phyloP scores from a whole-genome alignment of 1,140 invertebrate genomes.

The Scaptodrosophila lebanonensis region DNA sequence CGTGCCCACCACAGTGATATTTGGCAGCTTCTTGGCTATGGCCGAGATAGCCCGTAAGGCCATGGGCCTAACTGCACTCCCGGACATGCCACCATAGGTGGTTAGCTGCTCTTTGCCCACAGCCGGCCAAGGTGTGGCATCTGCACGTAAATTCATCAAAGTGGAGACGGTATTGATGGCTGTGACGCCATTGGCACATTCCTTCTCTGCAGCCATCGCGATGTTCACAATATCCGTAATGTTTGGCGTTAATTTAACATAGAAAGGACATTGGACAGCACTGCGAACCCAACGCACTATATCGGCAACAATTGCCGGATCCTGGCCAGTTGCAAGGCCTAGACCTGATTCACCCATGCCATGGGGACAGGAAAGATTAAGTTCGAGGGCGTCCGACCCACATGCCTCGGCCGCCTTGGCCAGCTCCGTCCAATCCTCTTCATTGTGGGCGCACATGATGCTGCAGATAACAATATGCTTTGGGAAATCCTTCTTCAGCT shows the following conservation, averaged over 20 bases:
- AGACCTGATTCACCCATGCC: constrained; percentile 99
- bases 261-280: constrained; percentile 95
- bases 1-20: constrained; percentile 95
- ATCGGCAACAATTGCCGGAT: constrained; percentile 89
- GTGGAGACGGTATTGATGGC: constrained; percentile 98
- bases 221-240: constrained; percentile 95
- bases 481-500: constrained; percentile 95
- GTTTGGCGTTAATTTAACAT: constrained; percentile 98
- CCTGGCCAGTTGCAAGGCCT: constrained; percentile 98
- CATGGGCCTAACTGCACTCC: constrained; percentile 96
- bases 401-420: constrained; percentile 87
- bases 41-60: constrained; percentile 92
- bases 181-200: constrained; percentile 94
- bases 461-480: constrained; percentile 96
- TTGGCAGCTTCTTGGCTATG: constrained; percentile 89
- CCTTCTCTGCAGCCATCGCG: constrained; percentile 94
- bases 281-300: constrained; percentile 94
- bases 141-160: constrained; percentile 90
- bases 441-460: constrained; percentile 95
- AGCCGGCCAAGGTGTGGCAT: constrained; percentile 93
- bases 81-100: constrained; percentile 97
- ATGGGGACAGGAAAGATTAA: constrained; percentile 98
- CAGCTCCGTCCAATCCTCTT: constrained; percentile 92
- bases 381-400: constrained; percentile 95
- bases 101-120: constrained; percentile 89